phyloP scores from a whole-genome alignment of 2,113 vertebrate genomes.

The Ammodytes marinus region DNA sequence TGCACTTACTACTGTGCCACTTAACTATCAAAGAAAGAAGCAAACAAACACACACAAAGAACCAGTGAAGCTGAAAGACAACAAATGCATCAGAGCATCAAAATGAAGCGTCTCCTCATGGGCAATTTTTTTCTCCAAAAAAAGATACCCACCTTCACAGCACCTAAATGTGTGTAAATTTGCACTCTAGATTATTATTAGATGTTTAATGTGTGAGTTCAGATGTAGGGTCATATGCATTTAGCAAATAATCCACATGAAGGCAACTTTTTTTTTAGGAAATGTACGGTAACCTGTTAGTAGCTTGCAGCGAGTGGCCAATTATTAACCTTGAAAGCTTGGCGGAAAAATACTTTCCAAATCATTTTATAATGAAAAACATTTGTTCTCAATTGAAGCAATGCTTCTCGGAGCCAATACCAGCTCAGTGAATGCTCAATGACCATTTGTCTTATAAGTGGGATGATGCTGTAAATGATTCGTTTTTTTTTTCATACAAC shows the following conservation, averaged over 20 bases:
- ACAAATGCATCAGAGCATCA: not conserved
- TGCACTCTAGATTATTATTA: not conserved
- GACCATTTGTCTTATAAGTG: slow-evolving; percentile 9
- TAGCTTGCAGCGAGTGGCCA: slow-evolving; percentile 45
- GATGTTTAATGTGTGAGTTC: slow-evolving; percentile 1
- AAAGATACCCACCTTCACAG: slow-evolving; percentile 1
- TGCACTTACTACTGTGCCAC: slow-evolving; percentile 36
- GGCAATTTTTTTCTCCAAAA: slow-evolving; percentile 29
- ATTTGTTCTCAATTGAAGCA: slow-evolving; percentile 48
- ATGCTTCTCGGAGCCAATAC: slow-evolving; percentile 32
- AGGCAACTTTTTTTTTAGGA: slow-evolving; percentile 1
- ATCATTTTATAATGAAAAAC: slow-evolving; percentile 54
- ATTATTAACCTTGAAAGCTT: slow-evolving; percentile 53
- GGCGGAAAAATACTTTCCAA: slow-evolving; percentile 59
- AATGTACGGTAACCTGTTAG: slow-evolving; percentile 24
- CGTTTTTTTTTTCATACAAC: slow-evolving; percentile 11
- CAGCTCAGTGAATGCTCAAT: not conserved
- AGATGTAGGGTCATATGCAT: slow-evolving; percentile 32
- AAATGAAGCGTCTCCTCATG: slow-evolving; percentile 11
- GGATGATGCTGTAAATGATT: slow-evolving; percentile 30
- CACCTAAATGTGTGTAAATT: not conserved
- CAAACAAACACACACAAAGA: not conserved
- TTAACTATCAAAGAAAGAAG: slow-evolving; percentile 1
- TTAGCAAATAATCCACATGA: slow-evolving; percentile 25
- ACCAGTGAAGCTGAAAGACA: not conserved